Evolutionary conservation across 2,113 vertebrate genomes (phyloP), one percentile per base, ranked within the genome.

Genomic region (Aphyosemion australe): DNA sequence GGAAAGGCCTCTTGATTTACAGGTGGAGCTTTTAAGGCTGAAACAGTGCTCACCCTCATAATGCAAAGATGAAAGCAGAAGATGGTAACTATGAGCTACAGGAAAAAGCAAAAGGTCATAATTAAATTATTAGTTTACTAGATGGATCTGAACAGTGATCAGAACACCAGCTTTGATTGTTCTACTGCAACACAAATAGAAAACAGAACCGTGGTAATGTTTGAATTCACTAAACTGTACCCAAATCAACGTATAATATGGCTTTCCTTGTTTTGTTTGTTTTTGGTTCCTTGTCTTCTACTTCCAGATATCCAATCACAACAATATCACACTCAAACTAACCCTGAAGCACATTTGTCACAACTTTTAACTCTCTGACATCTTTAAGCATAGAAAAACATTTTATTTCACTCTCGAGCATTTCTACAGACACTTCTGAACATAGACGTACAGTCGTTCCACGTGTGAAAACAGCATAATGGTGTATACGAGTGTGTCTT

Each of bases 231-330:
- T 4, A 26, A 58, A 19, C 8, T 48, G 9, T 42, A 67, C 32
- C 34, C 48, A 42, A 32, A n/a, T 31, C 7, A 18, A 12, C 52
- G 64, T 56, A 58, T 45, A 51, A 69, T 86, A 90, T 91, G 90
- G 88, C 90, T 92, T 90, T 87, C 83, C 77, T 80, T 87, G 37
- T 26, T 26, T 10, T 1, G 85, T 92, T 92, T 92, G 91, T 1
- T 86, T 92, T 92, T 92, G 91, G 89, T 87, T 90, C 80, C 63
- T 50, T 63, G 69, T 69, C 59, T 48, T 48, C 45, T 15, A 42
- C 48, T 64, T 59, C 61, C 60, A 79, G 16, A 72, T 48, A 53
- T 66, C 56, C 65, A 61, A 48, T 68, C 48, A 60, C 47, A 56
- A n/a, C n/a, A n/a, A n/a, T n/a, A 43, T 12, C 60, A 34, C 19